Base-by-base conservation (phyloP, 2,797 vertebrate genomes). In the Sphenopsis melanotis region DNA sequence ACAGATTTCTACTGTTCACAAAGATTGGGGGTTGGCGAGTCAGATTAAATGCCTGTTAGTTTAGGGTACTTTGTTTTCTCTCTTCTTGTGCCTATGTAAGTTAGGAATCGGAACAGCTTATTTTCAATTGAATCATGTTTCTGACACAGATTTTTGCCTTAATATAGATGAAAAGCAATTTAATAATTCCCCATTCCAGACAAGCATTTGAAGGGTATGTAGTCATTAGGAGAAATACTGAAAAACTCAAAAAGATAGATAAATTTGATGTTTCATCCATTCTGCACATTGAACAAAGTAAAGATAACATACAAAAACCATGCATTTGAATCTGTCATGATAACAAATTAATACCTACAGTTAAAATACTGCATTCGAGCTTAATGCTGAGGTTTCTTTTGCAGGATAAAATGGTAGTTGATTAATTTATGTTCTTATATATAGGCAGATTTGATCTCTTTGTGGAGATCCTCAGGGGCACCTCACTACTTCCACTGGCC, bases 341-440 rank as follows among this genome's bases (percentile, higher is more conserved):
- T 34, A 87, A 23, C 39, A 65, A 81, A 49, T 49, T 6, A 81
- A 47, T 37, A 70, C 11, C 11, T 78, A 21, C 34, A 78, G 7
- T 71, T 87, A 63, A 89, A 90, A 55, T 44, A 18, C 10, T 50
- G 15, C 17, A 50, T 10, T 71, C 10, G 15, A 29, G 23, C 66
- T 91, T 80, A 83, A 66, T 66, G 20, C 19, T 50, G 30, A n/a
- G 47, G 22, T 44, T 10, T 71, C 41, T 92, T 77, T 71, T 78
- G 10, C 61, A 78, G 37, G 59, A 80, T 66, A 22, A 90, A 92
- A 74, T 70, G 11, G 18, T 21, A 47, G 61, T 79, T 87, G 27
- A 46, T 89, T 91, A 83, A 65, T 90, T 83, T 90, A 49, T 9
- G 4, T 83, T 95, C 65, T 94, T 88, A 88, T 81, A 78, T 85